Percentiles rank a stretch among this genome's conserved stretches.
phyloP scores from a whole-genome alignment of 2,888 invertebrate genomes.

The Geophilus truncorum region DNA sequence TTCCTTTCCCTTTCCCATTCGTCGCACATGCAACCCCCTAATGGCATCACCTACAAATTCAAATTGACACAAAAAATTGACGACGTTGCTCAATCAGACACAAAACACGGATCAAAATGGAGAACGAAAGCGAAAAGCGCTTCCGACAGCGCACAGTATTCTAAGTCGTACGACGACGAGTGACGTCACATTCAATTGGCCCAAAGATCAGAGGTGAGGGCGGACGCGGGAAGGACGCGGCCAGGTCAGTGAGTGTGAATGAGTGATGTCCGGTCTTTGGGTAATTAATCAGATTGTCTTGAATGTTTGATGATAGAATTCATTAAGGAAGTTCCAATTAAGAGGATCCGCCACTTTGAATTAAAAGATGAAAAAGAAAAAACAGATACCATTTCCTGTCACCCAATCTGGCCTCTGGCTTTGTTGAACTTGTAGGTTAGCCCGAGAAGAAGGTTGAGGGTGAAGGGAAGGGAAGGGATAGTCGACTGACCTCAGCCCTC shows the following conservation, averaged over 20 bases:
- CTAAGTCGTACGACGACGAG: neutral
- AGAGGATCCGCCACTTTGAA: constrained; percentile 14
- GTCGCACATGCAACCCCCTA: neutral
- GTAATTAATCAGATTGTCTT: neutral
- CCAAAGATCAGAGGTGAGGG: neutral
- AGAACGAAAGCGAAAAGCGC: neutral
- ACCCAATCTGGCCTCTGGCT: neutral
- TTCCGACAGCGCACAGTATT: neutral
- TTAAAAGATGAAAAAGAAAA: neutral
- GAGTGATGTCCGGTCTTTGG: neutral
- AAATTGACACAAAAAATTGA: neutral
- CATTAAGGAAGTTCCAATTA: constrained; percentile 34
- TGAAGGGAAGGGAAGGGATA: neutral
- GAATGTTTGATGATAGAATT: constrained; percentile 5
- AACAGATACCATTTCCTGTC: neutral
- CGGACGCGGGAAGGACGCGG: neutral
- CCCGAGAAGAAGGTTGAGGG: neutral
- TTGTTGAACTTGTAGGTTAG: neutral
- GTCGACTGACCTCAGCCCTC: neutral
- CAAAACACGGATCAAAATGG: neutral
- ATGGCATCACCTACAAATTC: neutral
- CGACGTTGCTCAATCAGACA: neutral
- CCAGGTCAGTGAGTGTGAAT: neutral
- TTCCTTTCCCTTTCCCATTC: neutral
- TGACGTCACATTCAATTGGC: neutral